Base-by-base conservation (phyloP, 1,140 invertebrate species). In the Trissolcus basalis region DNA sequence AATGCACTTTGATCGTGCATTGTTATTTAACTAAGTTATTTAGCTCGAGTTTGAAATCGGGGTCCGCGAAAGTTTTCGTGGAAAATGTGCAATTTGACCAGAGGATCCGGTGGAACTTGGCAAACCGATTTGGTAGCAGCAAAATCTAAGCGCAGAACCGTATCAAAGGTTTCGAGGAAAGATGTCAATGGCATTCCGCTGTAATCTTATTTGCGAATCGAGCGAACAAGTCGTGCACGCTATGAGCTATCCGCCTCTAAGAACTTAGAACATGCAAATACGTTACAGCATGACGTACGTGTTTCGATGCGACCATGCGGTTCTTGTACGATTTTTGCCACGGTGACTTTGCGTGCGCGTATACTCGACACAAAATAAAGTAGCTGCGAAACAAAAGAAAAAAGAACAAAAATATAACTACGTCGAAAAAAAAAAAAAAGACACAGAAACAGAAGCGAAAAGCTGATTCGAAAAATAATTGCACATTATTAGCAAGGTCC, bases 151-250 rank as follows among this genome's bases (percentile, higher is more conserved):
- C 12, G 36, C n/a, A 51, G 36, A 41, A 36, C 39, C 56, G 56
- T 71, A 71, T 77, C 74, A 77, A 71, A 67, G 67, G 67, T 65
- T 71, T 77, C 56, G 58, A 67, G 56, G 58, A 71, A 71, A 77
- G 67, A 77, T 77, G 63, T 81, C 77, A 80, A 81, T 78, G 71
- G 68, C 72, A 79, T 78, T 81, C 72, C 68, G 65, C 65, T 73
- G 65, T 76, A 80, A 80, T 83, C 80, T 83, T 77, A 80, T 80
- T 80, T 61, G 75, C 59, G 56, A 79, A 80, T 83, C 81, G 72
- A 61, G 72, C 68, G 71, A 64, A 65, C 58, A 56, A 73, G 67
- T 80, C 65, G 77, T 81, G 78, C 75, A 75, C 65, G 69, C 76
- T 71, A 81, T 79, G 80, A 78, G 74, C 75, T 78, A 78, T 79